Base-by-base conservation (phyloP, 2,888 invertebrate species). In the Pantelozetes paolii region DNA sequence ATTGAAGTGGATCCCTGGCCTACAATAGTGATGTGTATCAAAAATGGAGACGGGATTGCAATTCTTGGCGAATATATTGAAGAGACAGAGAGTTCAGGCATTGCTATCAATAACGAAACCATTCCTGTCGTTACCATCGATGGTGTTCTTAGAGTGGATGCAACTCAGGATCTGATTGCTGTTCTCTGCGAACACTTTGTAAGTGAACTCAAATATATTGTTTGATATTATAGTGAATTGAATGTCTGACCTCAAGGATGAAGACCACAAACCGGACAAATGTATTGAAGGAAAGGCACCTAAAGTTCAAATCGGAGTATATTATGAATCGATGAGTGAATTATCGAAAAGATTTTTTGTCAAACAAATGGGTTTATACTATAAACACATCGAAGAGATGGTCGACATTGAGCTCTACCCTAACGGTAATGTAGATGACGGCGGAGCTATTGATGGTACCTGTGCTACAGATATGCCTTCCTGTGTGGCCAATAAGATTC, bases 291-390 rank as follows among this genome's bases (percentile, higher is more conserved):
- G 57, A 23, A 71, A 71, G 15, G 36, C 50, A 2, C 23, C 67
- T n/a, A 71, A 71, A 59, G 23, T 74, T 13, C 20, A 70, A 11
- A 36, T 74, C 28, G 30, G 40, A 23, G 42, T 74, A 8, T 74
- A 70, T 70, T 74, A 71, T 36, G 74, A 74, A 40, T 74, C 74
- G 8, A 70, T 57, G 32, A 74, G 70, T 70, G 50, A 70, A 57
- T 42, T 74, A 11, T 42, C 70, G 15, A 69, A 70, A 59, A 50
- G 20, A 23, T 74, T 74, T 26, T 69, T 74, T 36, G 30, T 54
- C 3, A 70, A 54, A 45, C 74, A 74, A 74, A 70, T 57, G 18
- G 48, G 67, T 13, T 70, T 40, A 6, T 50, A 48, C 6, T 70
- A 70, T 45, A 50, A 28, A 18, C 32, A 42, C 36, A 70, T 74